These are phyloP conservation scores for Malurus splendens DNA, from an alignment of 2,797 vertebrate genomes.

Conservation along the genomic window DNA sequence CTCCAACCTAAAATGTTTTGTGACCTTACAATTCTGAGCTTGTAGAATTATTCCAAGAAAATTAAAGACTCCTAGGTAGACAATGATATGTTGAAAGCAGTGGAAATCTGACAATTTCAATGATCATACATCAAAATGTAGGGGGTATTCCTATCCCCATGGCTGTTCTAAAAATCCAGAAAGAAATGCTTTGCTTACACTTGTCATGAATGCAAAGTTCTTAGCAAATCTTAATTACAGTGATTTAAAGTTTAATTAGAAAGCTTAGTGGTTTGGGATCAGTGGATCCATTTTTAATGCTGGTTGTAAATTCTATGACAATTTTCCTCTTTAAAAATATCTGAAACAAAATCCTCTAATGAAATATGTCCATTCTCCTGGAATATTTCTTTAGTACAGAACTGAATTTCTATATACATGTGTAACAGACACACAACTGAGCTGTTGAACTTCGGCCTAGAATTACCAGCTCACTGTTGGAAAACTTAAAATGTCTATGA, in stretches of 20 bases:
- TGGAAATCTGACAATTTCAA: background rate
- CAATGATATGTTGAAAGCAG: background rate
- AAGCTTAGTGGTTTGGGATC: background rate
- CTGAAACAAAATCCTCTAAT: background rate
- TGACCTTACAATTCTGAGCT: background rate
- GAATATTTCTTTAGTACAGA: background rate
- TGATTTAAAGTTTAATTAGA: background rate
- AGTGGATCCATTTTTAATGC: background rate
- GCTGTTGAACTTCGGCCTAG: background rate
- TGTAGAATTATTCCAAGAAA: background rate
- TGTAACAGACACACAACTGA: background rate
- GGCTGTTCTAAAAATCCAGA: background rate
- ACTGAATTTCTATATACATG: background rate
- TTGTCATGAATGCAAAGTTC: background rate
- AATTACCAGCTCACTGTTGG: background rate
- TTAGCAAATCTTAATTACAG: background rate
- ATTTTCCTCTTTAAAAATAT: background rate
- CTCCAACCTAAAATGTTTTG: background rate
- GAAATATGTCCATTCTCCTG: background rate
- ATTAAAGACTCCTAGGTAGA: background rate
- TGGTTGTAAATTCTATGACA: background rate
- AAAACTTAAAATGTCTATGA: background rate
- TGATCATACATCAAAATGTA: background rate
- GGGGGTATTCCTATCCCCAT: accelerated
- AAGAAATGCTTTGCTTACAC: background rate